phyloP scores from a whole-genome alignment of 2,113 vertebrate species.

The Gymnorhina tibicen region DNA sequence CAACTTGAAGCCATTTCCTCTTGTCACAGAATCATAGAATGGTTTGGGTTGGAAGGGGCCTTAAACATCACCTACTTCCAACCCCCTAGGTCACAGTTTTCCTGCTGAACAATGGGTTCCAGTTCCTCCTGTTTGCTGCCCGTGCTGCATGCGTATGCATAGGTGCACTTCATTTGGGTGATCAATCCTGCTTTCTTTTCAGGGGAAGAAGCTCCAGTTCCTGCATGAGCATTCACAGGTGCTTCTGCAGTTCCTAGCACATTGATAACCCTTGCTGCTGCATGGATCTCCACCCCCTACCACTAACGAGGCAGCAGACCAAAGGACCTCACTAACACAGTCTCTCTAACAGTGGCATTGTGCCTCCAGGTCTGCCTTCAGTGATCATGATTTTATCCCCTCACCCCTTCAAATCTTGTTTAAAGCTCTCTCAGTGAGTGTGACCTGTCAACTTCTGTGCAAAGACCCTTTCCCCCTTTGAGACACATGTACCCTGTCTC shows the following conservation, averaged over 20 bases:
- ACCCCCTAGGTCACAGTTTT: neutral
- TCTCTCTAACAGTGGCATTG: neutral
- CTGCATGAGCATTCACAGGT: neutral
- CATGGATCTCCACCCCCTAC: neutral
- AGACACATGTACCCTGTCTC: neutral
- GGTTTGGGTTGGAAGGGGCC: neutral
- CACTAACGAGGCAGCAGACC: fast-evolving
- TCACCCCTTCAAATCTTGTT: neutral
- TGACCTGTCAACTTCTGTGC: neutral
- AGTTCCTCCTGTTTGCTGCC: neutral
- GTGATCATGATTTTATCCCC: neutral
- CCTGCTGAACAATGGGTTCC: neutral
- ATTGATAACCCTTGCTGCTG: neutral
- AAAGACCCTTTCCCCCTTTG: neutral
- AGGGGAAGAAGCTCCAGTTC: neutral
- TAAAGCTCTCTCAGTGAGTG: neutral
- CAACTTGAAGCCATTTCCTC: neutral
- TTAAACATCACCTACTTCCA: neutral
- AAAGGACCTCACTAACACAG: neutral
- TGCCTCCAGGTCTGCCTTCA: neutral
- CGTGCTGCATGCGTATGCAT: neutral
- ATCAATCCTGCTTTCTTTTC: neutral
- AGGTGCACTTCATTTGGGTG: neutral
- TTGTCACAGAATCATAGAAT: neutral
- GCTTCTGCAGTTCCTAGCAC: neutral